Evolutionary conservation across 2,113 vertebrate genomes (phyloP), one percentile per base, ranked within the genome.

Genomic region (Cavia aperea): DNA sequence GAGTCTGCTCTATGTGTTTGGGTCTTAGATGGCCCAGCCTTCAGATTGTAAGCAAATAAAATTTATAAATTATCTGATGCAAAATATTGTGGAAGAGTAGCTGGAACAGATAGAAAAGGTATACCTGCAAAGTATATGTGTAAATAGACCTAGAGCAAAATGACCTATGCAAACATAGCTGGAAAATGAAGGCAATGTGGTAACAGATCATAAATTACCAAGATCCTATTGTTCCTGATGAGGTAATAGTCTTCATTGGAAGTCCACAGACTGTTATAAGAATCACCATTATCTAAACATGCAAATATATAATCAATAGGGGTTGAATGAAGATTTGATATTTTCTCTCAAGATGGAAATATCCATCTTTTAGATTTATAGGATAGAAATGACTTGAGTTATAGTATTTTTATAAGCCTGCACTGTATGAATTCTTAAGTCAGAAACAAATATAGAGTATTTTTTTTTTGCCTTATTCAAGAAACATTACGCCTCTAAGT

Each of bases 391-490:
- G 13, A 92, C 16, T 89, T 92, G 70, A 83, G 43, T 56, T 83
- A 24, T 2, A 72, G 62, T 21, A 58, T 23, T 86, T 82, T 92
- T 72, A 82, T 43, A 94, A 88, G n/a, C 43, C 19, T 88, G 7
- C 33, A 84, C 8, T 51, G 49, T 86, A 94, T 58, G 14, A 63
- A 66, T 81, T 68, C 29, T 89, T 72, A 79, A 72, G 8, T 24
- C 82, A 36, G 18, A 68, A 91, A 89, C 91, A 24, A 46, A 89
- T 87, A 83, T 39, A 87, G 39, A 39, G 73, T 31, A 68, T 81
- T 81, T 92, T 75, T 86, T 87, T 75, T 86, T 87, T 92, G 24
- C 31, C 58, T 91, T 83, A 49, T 90, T 8, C 87, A 90, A 94
- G 49, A 88, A 91, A 93, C 43, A 90, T 36, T 91, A 73, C 68